Evolutionary conservation across 64 coral and sea anemone genomes (phyloP).

Genomic region (Hydrozoanthus tunicans): DNA sequence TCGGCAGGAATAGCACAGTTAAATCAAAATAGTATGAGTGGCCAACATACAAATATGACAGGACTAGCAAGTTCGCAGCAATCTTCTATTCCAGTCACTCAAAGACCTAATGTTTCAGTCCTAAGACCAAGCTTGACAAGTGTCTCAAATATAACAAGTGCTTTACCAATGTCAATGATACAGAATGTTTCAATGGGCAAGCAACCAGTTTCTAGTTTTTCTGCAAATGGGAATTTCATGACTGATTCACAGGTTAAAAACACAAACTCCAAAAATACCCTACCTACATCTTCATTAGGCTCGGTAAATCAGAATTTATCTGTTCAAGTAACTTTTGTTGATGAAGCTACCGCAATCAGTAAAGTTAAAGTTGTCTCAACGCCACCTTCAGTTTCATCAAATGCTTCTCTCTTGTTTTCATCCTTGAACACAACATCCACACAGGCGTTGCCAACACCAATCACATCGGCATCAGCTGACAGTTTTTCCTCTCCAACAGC

Average conservation of each 20-base stretch:
- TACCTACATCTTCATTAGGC: not conserved
- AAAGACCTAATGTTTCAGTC: not conserved
- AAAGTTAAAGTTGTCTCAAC: slow-evolving; percentile 44
- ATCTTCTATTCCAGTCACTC: not conserved
- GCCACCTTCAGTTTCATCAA: slow-evolving; percentile 22
- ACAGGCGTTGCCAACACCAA: slow-evolving; percentile 43
- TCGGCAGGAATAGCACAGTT: not conserved
- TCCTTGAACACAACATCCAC: slow-evolving; percentile 31
- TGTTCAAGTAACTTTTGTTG: slow-evolving; percentile 46
- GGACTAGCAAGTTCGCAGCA: not conserved
- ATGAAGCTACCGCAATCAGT: slow-evolving; percentile 54
- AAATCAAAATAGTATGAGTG: not conserved
- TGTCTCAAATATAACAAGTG: not conserved
- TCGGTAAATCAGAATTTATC: slow-evolving; percentile 10
- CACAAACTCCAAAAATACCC: not conserved
- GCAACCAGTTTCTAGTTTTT: not conserved
- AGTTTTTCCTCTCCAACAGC: not conserved
- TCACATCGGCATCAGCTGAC: slow-evolving; percentile 13
- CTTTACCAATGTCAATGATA: not conserved
- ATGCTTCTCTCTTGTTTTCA: slow-evolving; percentile 11
- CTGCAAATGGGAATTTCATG: slow-evolving; percentile 6
- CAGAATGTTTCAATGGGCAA: not conserved
- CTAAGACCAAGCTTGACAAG: not conserved
- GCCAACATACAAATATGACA: not conserved
- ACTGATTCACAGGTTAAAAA: not conserved